Percentiles rank a stretch among this genome's conserved stretches.
These are phyloP conservation scores for Fopius arisanus DNA, from an alignment of 1,140 invertebrate genomes.

Conservation along the genomic window DNA sequence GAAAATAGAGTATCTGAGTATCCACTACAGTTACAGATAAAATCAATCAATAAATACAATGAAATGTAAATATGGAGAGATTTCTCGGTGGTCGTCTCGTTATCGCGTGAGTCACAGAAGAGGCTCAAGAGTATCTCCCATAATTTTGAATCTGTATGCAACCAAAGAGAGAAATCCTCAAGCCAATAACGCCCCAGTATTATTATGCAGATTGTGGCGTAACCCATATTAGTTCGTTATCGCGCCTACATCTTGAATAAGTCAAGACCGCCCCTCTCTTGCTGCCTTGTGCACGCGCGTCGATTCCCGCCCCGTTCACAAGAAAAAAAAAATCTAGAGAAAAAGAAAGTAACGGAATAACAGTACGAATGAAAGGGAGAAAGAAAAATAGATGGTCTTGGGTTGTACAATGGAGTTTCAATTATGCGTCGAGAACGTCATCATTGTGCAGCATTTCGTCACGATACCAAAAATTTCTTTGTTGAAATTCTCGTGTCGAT, in stretches of 20 bases:
- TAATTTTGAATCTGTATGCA: slow-evolving; percentile 66
- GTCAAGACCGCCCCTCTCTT: neutral
- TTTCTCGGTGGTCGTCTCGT: neutral
- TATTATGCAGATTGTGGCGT: slow-evolving; percentile 64
- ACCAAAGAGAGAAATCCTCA: slow-evolving; percentile 58
- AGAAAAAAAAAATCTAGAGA: neutral
- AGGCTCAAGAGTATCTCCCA: slow-evolving; percentile 32
- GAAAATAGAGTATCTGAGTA: too few species aligned
- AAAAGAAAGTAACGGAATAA: neutral
- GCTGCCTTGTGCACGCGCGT: neutral
- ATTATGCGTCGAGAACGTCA: neutral
- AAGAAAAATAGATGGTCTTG: neutral
- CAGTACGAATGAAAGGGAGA: neutral
- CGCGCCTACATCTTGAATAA: slow-evolving; percentile 59
- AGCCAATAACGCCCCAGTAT: slow-evolving; percentile 57
- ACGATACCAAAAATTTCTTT: neutral
- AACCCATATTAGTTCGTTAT: slow-evolving; percentile 65
- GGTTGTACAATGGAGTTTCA: neutral
- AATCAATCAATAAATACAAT: neutral
- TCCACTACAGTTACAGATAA: neutral
- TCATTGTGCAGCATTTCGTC: slow-evolving; percentile 3
- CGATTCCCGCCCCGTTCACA: neutral
- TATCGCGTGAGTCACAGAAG: slow-evolving; percentile 20
- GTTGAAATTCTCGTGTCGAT: neutral
- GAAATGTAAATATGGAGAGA: too few species aligned